Conservation (phyloP, 2,113 vertebrate genomes). For the Phrynosoma platyrhinos region DNA sequence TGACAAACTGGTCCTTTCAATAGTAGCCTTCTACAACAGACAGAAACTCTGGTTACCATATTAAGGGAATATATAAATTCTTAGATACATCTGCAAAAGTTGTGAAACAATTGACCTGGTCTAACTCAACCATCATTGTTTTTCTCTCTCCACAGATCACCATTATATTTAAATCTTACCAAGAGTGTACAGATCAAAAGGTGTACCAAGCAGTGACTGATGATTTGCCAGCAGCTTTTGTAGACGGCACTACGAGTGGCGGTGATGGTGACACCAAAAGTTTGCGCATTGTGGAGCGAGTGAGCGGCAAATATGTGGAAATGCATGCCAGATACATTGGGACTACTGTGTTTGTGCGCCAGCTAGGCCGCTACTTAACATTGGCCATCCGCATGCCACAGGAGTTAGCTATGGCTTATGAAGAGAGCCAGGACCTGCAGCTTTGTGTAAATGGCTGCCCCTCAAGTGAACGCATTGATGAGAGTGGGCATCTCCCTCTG, state of each 20-base stretch:
- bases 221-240: conserved; percentile 93
- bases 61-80: neutral
- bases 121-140: neutral
- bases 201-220: conserved; percentile 96
- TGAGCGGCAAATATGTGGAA: conserved; percentile 85
- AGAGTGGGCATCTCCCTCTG: conserved; percentile 78
- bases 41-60: too few relatives aligned
- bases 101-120: neutral
- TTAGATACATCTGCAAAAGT: neutral
- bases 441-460: conserved; percentile 95
- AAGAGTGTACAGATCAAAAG: conserved; percentile 93
- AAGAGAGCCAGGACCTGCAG: conserved; percentile 94
- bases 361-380: conserved; percentile 92
- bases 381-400: conserved; percentile 91
- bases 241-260: conserved; percentile 90
- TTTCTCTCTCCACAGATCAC: conserved; percentile 82
- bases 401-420: conserved; percentile 87
- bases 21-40: neutral
- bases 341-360: conserved; percentile 89
- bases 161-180: conserved; percentile 94
- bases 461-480: conserved; percentile 88
- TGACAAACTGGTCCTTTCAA: neutral
- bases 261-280: conserved; percentile 82
- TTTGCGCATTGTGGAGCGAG: conserved; percentile 88
- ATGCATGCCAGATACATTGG: conserved; percentile 93